A percentile compares a stretch with the other conserved stretches of the same genome.
phyloP scores from a whole-genome alignment of 2,797 vertebrate species.

The Gephyroberyx darwinii region DNA sequence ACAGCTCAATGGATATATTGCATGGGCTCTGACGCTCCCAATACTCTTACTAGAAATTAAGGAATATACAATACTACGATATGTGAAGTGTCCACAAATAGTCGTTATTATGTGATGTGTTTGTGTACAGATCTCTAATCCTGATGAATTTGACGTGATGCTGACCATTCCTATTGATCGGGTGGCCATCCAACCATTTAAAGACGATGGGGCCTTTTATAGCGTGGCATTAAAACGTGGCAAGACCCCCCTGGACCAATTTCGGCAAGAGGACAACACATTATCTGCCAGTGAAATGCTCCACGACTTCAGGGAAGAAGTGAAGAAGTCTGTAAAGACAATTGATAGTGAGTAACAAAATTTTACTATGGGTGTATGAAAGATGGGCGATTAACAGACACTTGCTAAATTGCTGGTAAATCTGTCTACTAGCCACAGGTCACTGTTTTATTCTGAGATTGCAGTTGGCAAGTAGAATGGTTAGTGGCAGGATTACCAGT shows the following conservation, averaged over 20 bases:
- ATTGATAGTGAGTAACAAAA: conserved; percentile 68
- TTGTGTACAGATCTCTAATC: conserved; percentile 82
- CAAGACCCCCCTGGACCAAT: conserved; percentile 63
- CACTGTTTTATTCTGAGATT: too few relatives aligned
- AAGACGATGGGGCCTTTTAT: conserved; percentile 78
- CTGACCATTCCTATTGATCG: conserved; percentile 75
- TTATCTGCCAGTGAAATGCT: conserved; percentile 83
- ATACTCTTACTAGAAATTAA: too few relatives aligned
- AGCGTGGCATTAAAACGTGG: conserved; percentile 80
- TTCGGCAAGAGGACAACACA: conserved; percentile 68
- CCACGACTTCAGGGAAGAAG: conserved; percentile 78
- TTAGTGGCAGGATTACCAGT: too few relatives aligned
- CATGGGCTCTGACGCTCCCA: too few relatives aligned
- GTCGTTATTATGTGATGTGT: background rate
- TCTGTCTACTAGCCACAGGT: too few relatives aligned
- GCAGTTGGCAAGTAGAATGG: too few relatives aligned
- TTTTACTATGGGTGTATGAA: too few relatives aligned
- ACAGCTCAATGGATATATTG: too few relatives aligned
- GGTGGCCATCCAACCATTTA: conserved; percentile 67
- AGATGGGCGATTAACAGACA: too few relatives aligned
- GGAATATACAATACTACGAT: too few relatives aligned
- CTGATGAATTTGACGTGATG: conserved; percentile 93
- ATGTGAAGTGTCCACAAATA: background rate
- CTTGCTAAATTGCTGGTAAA: too few relatives aligned
- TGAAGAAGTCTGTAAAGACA: conserved; percentile 74